Conservation (phyloP, 2,797 vertebrate species). For the Capromys pilorides region DNA sequence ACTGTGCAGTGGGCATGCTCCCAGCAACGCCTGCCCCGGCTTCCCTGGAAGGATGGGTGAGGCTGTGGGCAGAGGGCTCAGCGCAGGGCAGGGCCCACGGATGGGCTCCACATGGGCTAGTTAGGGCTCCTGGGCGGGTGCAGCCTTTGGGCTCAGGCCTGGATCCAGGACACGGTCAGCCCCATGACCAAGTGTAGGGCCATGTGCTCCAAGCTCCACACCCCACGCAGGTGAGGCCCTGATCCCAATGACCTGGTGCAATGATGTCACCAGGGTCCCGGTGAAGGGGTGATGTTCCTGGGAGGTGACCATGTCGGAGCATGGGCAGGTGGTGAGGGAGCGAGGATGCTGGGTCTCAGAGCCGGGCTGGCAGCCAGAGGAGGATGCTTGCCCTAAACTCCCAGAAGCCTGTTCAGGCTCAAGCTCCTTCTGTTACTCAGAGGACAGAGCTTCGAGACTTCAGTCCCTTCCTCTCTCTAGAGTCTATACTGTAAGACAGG, state of each 20-base stretch:
- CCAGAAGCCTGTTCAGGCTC: not conserved
- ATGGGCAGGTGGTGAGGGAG: too few species aligned
- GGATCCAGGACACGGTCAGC: not conserved
- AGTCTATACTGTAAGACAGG: not conserved
- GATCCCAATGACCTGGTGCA: accelerated
- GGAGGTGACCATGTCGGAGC: not conserved
- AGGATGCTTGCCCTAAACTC: not conserved
- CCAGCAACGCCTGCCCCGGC: not conserved
- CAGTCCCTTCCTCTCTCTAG: accelerated
- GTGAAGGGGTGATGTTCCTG: not conserved
- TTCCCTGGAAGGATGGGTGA: not conserved
- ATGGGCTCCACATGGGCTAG: accelerated
- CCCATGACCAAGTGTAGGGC: not conserved
- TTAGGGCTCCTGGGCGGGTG: not conserved
- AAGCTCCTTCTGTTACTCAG: not conserved
- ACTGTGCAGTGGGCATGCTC: not conserved
- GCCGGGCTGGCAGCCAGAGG: not conserved
- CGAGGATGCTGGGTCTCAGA: not conserved
- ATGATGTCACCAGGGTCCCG: too few species aligned
- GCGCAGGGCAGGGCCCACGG: accelerated
- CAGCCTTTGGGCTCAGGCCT: not conserved
- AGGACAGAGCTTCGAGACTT: not conserved
- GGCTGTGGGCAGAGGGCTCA: accelerated
- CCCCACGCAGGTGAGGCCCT: accelerated
- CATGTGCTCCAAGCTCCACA: accelerated